Base-by-base conservation (phyloP, 2,113 vertebrate species). In the Scartelaos histophorus region DNA sequence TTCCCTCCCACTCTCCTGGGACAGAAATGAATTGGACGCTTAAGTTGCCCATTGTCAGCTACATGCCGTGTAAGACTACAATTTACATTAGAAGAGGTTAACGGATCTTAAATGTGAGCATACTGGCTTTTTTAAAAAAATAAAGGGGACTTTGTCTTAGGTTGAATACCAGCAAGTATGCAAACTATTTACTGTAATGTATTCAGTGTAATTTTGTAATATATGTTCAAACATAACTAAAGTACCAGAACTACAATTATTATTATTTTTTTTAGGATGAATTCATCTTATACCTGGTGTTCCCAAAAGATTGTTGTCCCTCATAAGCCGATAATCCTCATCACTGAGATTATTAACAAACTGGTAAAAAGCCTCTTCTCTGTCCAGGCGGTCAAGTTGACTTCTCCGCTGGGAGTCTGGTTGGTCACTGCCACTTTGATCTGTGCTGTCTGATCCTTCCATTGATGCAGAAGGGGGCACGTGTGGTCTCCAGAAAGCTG, bases 281-380 rank as follows among this genome's bases (percentile, higher is more conserved):
- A 13, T 58, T 12, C 25, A 13, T 58, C 5, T 58, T 58, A 58
- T 92, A 99, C 98, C 98, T 94, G 98, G 98, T 38, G 96, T 99
- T 75, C 98, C 97, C 72, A 99, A 90, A 73, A 99, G 95, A 86
- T 98, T 98, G 92, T 99, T 99, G 87, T 99, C 98, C 82, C 98
- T 96, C 98, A 99, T 99, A 76, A 99, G 95, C 69, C 98, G 94
- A 90, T 99, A 99, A 84, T 99, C 98, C 77, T 98, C 97, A 83
- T 99, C 96, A 79, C 96, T 99, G 80, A 99, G 93, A 88, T 96
- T 98, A 93, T 99, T 99, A 71, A 98, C 97, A 91, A 99, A 99
- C 78, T 98, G 98, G 88, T 99, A 99, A 90, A 98, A 99, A 81
- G 96, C 97, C 88, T 99, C 98, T 74, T 99, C 98, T 76, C 98